phyloP scores from a whole-genome alignment of 2,888 invertebrate species.

The Synanthedon andrenaeformis region DNA sequence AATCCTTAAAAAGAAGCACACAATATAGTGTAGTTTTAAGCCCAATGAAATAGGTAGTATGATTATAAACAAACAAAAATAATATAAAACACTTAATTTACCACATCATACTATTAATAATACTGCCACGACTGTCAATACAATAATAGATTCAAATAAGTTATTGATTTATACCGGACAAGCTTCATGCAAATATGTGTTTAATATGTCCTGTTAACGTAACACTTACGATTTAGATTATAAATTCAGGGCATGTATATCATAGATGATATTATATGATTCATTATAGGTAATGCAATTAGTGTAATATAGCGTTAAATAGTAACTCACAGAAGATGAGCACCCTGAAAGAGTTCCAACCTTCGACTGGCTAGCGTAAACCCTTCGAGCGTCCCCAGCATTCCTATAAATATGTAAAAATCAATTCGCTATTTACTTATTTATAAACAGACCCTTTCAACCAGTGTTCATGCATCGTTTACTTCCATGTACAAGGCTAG shows the following conservation, averaged over 20 bases:
- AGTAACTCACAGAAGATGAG: constrained; percentile 75
- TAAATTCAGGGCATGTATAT: neutral
- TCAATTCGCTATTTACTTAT: constrained; percentile 22
- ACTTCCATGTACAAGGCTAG: constrained; percentile 33
- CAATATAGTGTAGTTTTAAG: no score
- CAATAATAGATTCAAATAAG: no score
- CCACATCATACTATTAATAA: no score
- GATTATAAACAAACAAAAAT: no score
- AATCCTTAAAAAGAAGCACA: no score
- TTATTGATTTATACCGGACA: no score
- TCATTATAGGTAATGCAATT: neutral
- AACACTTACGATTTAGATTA: neutral
- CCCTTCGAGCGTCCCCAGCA: constrained; percentile 65
- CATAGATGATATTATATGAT: neutral
- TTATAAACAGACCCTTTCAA: constrained; percentile 30
- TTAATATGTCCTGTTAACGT: no score
- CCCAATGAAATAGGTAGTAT: no score
- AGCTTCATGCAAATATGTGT: no score
- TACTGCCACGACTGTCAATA: no score
- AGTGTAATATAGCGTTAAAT: no score
- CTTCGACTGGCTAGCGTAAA: constrained; percentile 71
- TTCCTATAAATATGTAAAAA: constrained; percentile 64
- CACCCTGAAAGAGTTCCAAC: constrained; percentile 76
- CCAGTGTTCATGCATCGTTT: constrained; percentile 47
- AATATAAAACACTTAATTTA: no score